Evolutionary conservation across 1,140 invertebrate species (phyloP), one percentile per base, ranked within the genome.

Genomic region (Acyrthosiphon pisum): DNA sequence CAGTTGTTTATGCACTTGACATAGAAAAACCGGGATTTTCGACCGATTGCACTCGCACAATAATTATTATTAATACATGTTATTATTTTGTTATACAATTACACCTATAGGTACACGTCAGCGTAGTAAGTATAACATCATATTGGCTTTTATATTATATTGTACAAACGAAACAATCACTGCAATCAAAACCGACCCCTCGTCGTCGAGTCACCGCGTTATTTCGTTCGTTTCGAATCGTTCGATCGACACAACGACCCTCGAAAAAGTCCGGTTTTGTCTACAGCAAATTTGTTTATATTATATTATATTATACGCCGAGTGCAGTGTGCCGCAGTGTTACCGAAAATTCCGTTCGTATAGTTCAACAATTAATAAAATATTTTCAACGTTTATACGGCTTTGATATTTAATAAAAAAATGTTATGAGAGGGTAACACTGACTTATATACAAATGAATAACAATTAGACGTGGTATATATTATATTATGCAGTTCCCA

Each of bases 401-500:
- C 60, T n/a, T n/a, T 18, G 14, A 68, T 68, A n/a, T 68, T 76
- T 20, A 35, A 35, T 18, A 76, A n/a, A n/a, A 48, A 76, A 76
- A 76, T n/a, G 30, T 46, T n/a, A n/a, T n/a, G 44, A 87, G 30
- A 87, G 44, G 22, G 30, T 87, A 20, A 76, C n/a, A 18, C 60
- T 76, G 60, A 76, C n/a, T 76, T 76, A 35, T 76, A n/a, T 84
- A 84, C n/a, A 30, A 87, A 87, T 37, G 44, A 87, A 87, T 46
- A 46, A 48, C 84, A 37, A 84, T 84, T 84, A 84, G 37, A 87
- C 44, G 84, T 20, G 2, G 44, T 46, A 44, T 56, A 9, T 26
- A 76, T 53, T 76, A n/a, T 68, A 76, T n/a, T 76, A 76, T 76
- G n/a, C n/a, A n/a, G 41, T 87, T 87, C 44, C 84, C 84, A n/a